A percentile compares a stretch with the other conserved stretches of the same genome.
These are phyloP conservation scores for Momotus momota DNA, from an alignment of 2,797 vertebrate species.

Conservation along the genomic window DNA sequence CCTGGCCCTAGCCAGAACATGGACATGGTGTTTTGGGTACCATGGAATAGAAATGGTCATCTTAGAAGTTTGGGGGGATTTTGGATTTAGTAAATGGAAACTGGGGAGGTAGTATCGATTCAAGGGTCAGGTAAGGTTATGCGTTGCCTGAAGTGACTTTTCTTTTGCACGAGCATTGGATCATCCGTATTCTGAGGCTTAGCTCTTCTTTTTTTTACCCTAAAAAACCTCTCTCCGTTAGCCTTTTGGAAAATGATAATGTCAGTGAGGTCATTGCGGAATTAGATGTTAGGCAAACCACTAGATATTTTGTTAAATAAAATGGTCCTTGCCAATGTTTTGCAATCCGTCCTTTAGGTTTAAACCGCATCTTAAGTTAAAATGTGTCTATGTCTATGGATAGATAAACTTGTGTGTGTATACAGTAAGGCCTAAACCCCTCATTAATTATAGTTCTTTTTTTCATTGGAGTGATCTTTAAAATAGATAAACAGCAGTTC, in stretches of 20 bases:
- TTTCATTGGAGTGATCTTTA: slow-evolving; percentile 43
- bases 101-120: neutral
- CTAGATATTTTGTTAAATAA: slow-evolving; percentile 59
- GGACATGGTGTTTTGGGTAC: neutral
- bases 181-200: slow-evolving; percentile 19
- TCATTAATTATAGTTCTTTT: slow-evolving; percentile 48
- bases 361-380: slow-evolving; percentile 32
- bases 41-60: neutral
- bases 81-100: neutral
- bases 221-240: slow-evolving; percentile 37
- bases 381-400: neutral
- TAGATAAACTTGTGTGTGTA: slow-evolving; percentile 38
- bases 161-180: slow-evolving; percentile 1
- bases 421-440: neutral
- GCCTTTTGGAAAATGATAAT: slow-evolving; percentile 59
- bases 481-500: slow-evolving; percentile 54
- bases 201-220: slow-evolving; percentile 56
- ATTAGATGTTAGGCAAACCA: slow-evolving; percentile 57
- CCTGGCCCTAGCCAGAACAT: neutral
- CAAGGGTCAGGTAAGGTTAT: slow-evolving; percentile 29
- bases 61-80: neutral
- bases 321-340: slow-evolving; percentile 12
- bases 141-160: slow-evolving; percentile 5
- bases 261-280: slow-evolving; percentile 33
- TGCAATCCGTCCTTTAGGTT: slow-evolving; percentile 56